Conservation (phyloP, 2,888 invertebrate genomes). For the Drosophila prolongata region DNA sequence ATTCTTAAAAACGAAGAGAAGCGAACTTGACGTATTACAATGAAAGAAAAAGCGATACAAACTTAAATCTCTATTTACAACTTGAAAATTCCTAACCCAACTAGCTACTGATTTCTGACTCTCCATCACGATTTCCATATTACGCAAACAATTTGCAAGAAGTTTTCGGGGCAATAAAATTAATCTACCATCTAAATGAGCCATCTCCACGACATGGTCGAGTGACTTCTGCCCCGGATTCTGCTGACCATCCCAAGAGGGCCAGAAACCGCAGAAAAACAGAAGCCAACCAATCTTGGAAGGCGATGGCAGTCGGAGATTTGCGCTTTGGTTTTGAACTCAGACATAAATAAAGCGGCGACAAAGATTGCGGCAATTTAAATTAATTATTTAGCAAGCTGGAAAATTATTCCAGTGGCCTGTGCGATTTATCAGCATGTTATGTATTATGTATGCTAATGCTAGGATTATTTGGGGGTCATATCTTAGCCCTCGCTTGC, state of each 20-base stretch:
- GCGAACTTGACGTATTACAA: not conserved
- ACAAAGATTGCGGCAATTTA: conserved; percentile 32
- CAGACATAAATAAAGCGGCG: conserved; percentile 24
- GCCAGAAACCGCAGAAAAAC: conserved; percentile 47
- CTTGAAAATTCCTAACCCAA: conserved; percentile 43
- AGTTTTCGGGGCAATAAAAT: conserved; percentile 72
- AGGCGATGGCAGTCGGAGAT: conserved; percentile 9
- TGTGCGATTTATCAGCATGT: conserved; percentile 17
- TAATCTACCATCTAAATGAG: conserved; percentile 78
- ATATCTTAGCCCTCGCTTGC: conserved; percentile 1
- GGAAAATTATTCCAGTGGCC: conserved; percentile 29
- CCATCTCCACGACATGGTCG: conserved; percentile 56
- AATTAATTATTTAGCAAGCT: conserved; percentile 46
- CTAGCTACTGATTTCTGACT: conserved; percentile 30
- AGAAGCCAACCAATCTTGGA: conserved; percentile 19
- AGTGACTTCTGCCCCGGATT: conserved; percentile 56
- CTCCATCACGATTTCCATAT: conserved; percentile 70
- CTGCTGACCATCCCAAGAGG: conserved; percentile 20
- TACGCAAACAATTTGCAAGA: conserved; percentile 77
- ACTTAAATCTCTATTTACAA: not conserved
- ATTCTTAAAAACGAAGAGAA: not conserved
- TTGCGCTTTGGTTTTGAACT: conserved; percentile 18
- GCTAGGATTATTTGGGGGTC: conserved; percentile 15
- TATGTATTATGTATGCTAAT: conserved; percentile 43
- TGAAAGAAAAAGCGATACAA: not conserved